These are phyloP conservation scores for Tachystola acroxantha DNA, from an alignment of 2,888 invertebrate species.

Conservation along the genomic window DNA sequence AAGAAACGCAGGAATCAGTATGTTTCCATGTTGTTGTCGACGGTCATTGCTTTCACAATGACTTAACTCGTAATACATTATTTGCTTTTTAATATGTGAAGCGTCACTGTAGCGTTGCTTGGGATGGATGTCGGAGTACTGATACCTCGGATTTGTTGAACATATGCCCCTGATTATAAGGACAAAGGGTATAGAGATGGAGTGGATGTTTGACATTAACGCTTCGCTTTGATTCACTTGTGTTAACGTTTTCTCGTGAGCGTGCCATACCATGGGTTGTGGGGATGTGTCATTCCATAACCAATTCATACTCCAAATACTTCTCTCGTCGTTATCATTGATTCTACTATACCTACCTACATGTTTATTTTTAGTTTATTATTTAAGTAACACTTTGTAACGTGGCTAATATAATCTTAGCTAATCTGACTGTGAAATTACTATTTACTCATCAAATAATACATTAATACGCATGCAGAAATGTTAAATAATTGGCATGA, in stretches of 20 bases:
- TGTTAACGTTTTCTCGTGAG: constrained; percentile 49
- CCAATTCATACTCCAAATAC: constrained; percentile 9
- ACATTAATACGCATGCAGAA: too few relatives aligned
- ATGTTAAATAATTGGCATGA: too few relatives aligned
- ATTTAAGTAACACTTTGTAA: too few relatives aligned
- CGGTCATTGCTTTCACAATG: constrained; percentile 7
- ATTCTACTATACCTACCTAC: neutral
- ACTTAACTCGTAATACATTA: constrained; percentile 14
- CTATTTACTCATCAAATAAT: too few relatives aligned
- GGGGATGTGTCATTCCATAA: constrained; percentile 16
- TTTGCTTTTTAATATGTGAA: constrained; percentile 17
- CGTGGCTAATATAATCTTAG: too few relatives aligned
- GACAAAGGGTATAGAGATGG: constrained; percentile 24
- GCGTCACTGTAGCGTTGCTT: constrained; percentile 21
- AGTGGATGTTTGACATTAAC: constrained; percentile 40
- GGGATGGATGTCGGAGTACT: constrained; percentile 14
- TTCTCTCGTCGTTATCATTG: neutral
- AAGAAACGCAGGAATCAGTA: constrained; percentile 34
- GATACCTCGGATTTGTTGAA: neutral
- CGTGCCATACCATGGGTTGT: constrained; percentile 55
- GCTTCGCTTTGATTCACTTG: constrained; percentile 56
- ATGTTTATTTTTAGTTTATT: neutral
- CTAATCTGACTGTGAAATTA: too few relatives aligned
- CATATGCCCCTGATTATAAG: neutral
- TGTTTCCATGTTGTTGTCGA: constrained; percentile 11